Conservation (phyloP, 2,113 vertebrate genomes). For the Microcebus tavaratra region DNA sequence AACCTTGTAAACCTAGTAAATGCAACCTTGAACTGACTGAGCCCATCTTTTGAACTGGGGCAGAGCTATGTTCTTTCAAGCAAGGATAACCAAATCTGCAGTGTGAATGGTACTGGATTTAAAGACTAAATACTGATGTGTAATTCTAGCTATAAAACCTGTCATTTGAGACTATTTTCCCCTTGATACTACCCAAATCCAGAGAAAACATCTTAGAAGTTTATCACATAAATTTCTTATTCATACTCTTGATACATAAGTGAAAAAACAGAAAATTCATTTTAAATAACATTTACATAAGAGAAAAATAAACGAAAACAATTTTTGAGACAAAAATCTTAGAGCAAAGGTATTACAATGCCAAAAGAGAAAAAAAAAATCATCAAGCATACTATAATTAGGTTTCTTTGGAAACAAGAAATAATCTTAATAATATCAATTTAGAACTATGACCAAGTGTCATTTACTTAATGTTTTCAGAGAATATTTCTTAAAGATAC, state of each 20-base stretch:
- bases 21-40: not conserved
- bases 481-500: slow-evolving; percentile 39
- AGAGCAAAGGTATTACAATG: not conserved
- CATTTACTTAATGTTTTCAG: not conserved
- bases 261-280: not conserved
- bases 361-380: not conserved
- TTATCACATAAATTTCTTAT: not conserved
- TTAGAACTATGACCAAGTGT: not conserved
- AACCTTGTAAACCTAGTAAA: not conserved
- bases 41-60: not conserved
- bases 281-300: not conserved
- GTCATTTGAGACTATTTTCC: not conserved
- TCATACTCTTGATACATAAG: not conserved
- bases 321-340: not conserved
- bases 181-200: not conserved
- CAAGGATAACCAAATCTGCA: not conserved
- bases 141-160: not conserved
- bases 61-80: not conserved
- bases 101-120: not conserved
- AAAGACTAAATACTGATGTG: not conserved
- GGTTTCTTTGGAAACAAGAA: slow-evolving; percentile 42
- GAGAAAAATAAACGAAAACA: not conserved
- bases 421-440: not conserved
- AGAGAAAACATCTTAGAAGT: not conserved
- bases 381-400: not conserved